A percentile compares a stretch with the other conserved stretches of the same genome.
These are phyloP conservation scores for Drosophila tripunctata DNA, from an alignment of 2,888 invertebrate genomes.

Conservation along the genomic window DNA sequence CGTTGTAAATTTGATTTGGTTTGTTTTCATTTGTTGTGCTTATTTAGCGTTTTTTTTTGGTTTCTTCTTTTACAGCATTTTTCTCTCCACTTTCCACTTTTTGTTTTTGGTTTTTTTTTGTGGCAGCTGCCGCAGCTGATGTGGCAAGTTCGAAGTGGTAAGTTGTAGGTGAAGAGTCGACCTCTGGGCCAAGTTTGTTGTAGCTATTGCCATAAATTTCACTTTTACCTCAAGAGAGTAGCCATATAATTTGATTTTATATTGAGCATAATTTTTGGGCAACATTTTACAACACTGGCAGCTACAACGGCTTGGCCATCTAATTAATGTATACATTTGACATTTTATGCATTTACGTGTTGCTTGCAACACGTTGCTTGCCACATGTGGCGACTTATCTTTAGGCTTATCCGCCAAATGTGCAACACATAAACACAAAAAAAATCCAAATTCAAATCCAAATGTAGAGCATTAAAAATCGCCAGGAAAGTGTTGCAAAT, in stretches of 20 bases:
- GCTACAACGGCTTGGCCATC: conserved; percentile 34
- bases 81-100: conserved; percentile 49
- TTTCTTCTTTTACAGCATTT: too few species aligned
- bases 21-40: conserved; percentile 72
- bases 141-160: conserved; percentile 49
- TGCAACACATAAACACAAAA: too few species aligned
- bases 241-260: conserved; percentile 52
- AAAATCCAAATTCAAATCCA: conserved; percentile 7
- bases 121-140: conserved; percentile 37
- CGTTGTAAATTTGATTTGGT: conserved; percentile 81
- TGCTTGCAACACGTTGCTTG: conserved; percentile 7
- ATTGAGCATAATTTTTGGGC: conserved; percentile 37
- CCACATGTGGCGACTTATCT: conserved; percentile 28
- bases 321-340: conserved; percentile 49
- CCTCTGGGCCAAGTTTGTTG: conserved; percentile 56
- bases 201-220: conserved; percentile 62
- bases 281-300: conserved; percentile 41
- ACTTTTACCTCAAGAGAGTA: conserved; percentile 57
- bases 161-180: conserved; percentile 42
- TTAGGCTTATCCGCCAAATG: conserved; percentile 9
- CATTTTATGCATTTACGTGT: conserved; percentile 40
- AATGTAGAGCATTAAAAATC: conserved; percentile 61
- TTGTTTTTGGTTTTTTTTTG: conserved; percentile 17
- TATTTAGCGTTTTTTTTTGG: conserved; percentile 34
- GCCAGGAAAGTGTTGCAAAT: conserved; percentile 73